These are phyloP conservation scores for Periphyllus acericola DNA, from an alignment of 2,888 invertebrate genomes.

Conservation along the genomic window DNA sequence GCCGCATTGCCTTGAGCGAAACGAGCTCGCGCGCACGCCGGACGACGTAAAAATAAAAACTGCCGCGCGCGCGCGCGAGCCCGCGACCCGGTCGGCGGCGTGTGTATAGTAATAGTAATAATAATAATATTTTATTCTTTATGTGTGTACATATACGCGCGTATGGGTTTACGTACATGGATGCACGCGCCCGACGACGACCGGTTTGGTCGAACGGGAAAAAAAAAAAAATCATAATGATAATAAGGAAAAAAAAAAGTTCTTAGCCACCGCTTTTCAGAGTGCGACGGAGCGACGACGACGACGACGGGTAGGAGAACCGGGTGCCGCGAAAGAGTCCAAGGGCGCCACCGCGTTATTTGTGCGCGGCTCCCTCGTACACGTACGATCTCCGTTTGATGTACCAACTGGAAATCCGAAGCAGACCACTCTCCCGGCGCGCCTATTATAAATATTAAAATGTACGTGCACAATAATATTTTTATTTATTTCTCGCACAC, in stretches of 20 bases:
- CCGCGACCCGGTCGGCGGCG: conserved; percentile 5
- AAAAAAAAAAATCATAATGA: conserved; percentile 2
- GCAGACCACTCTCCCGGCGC: neutral
- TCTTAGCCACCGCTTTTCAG: conserved; percentile 36
- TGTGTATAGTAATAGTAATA: conserved; percentile 13
- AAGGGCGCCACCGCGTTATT: conserved; percentile 6
- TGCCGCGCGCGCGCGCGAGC: conserved; percentile 3
- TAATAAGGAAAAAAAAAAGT: conserved; percentile 22
- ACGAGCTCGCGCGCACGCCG: conserved; percentile 21
- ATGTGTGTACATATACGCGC: neutral
- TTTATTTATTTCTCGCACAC: neutral
- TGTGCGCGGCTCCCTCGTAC: neutral
- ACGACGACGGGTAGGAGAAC: neutral
- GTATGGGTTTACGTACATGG: neutral
- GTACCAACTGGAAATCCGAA: neutral
- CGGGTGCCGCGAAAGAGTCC: conserved; percentile 32
- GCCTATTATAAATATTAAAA: neutral
- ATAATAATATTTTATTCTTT: conserved; percentile 24
- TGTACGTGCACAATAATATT: neutral
- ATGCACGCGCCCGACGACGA: neutral
- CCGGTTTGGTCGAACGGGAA: conserved; percentile 18
- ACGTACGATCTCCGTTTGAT: neutral
- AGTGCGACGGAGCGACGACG: neutral
- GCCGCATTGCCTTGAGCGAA: neutral
- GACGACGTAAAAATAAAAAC: conserved; percentile 23